Percentiles rank a stretch among this genome's conserved stretches.
Evolutionary conservation across 2,797 vertebrate genomes (phyloP).

Genomic region (Loriculus beryllinus): DNA sequence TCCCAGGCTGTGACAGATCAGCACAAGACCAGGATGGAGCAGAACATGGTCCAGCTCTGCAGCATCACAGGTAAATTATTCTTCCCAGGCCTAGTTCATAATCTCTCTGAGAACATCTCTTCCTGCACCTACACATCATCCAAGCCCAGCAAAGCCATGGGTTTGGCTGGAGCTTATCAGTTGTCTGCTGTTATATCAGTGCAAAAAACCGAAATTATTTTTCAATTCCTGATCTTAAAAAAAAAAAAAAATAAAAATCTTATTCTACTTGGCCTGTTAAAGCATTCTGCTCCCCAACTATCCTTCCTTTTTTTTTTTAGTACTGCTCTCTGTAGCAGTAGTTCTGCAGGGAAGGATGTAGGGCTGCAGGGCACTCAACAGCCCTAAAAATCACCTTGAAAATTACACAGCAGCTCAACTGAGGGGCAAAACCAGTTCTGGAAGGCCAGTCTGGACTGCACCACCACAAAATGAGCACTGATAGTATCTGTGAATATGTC

Average conservation of each 20-base stretch:
- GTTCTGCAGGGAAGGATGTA: background rate
- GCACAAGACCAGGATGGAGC: background rate
- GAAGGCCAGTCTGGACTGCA: background rate
- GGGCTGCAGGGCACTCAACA: background rate
- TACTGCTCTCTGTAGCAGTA: background rate
- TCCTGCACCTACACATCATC: background rate
- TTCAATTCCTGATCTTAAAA: background rate
- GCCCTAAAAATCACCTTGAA: background rate
- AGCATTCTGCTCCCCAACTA: background rate
- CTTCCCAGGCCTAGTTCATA: background rate
- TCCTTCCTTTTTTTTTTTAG: background rate
- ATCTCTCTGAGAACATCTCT: background rate
- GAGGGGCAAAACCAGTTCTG: background rate
- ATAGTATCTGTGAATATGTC: rapidly evolving
- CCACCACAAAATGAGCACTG: rapidly evolving
- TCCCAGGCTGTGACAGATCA: background rate
- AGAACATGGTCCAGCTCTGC: background rate
- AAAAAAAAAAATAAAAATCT: rapidly evolving
- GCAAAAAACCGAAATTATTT: background rate
- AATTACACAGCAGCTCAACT: background rate
- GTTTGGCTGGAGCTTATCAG: background rate
- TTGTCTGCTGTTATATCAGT: background rate
- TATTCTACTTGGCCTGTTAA: background rate
- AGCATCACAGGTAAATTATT: background rate
- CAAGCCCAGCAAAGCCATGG: background rate